Evolutionary conservation across 2,797 vertebrate genomes (phyloP).

Genomic region (Sebastes vulpes): DNA sequence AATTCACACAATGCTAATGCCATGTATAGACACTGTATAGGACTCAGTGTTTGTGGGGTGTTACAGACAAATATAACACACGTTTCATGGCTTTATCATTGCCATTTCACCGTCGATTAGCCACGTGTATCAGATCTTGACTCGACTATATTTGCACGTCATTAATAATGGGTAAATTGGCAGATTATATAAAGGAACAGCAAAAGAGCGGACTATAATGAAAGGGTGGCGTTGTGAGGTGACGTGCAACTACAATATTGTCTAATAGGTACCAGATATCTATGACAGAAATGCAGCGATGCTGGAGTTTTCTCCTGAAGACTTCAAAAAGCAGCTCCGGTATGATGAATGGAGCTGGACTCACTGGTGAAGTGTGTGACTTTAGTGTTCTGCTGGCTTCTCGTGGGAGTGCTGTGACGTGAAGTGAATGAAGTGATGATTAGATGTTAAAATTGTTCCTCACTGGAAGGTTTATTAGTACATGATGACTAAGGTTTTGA

Average conservation of each 20-base stretch:
- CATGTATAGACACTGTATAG: constrained; percentile 61
- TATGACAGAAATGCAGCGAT: background rate
- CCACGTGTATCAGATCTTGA: constrained; percentile 29
- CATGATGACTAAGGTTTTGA: constrained; percentile 20
- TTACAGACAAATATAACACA: constrained; percentile 46
- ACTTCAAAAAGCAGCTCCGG: constrained; percentile 18
- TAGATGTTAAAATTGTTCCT: constrained; percentile 22
- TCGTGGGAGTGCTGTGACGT: constrained; percentile 38
- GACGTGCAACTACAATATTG: background rate
- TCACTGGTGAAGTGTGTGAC: constrained; percentile 25
- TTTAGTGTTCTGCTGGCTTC: constrained; percentile 38
- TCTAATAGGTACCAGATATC: constrained; percentile 4
- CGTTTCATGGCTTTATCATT: constrained; percentile 51
- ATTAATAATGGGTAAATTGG: constrained; percentile 28
- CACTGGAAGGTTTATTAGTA: constrained; percentile 10
- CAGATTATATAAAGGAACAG: constrained; percentile 1
- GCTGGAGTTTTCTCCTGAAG: constrained; percentile 1
- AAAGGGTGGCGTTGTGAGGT: background rate
- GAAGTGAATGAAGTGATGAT: constrained; percentile 34
- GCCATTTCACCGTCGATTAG: constrained; percentile 45
- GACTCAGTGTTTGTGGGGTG: constrained; percentile 64
- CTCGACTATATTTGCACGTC: constrained; percentile 44
- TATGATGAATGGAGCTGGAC: constrained; percentile 43
- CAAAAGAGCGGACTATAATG: background rate
- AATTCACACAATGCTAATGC: constrained; percentile 55